These are phyloP conservation scores for Corapipo altera DNA, from an alignment of 2,113 vertebrate genomes.

Conservation along the genomic window DNA sequence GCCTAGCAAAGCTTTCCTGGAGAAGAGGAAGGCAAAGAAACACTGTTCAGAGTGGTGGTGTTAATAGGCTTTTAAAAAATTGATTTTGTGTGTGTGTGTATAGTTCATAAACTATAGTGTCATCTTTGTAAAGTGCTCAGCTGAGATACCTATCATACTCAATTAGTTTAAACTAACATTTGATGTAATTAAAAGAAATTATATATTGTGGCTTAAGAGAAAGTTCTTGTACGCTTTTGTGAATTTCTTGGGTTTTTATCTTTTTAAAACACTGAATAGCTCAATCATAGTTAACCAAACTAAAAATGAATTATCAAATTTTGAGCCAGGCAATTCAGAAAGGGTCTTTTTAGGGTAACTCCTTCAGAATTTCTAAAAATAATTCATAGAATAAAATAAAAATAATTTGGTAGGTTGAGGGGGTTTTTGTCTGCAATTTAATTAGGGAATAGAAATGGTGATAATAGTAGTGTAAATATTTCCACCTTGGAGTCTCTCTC, in stretches of 20 bases:
- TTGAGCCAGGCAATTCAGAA: not conserved
- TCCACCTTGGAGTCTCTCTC: not conserved
- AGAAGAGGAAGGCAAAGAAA: not conserved
- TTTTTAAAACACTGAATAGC: not conserved
- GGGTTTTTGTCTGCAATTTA: not conserved
- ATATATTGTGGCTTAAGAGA: not conserved
- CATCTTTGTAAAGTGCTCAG: not conserved
- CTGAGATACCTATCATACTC: not conserved
- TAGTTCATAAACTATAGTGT: not conserved
- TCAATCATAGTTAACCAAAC: not conserved
- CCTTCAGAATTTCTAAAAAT: not conserved
- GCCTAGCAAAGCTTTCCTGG: not conserved
- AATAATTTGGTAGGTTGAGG: not conserved
- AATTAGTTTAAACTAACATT: not conserved
- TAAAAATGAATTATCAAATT: not conserved
- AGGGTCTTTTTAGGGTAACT: not conserved
- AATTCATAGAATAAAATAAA: not conserved
- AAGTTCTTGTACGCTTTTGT: not conserved
- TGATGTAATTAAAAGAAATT: not conserved
- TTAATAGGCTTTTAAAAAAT: not conserved
- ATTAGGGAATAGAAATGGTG: not conserved
- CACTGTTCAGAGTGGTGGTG: not conserved
- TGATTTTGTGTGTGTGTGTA: not conserved
- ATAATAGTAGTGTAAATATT: not conserved
- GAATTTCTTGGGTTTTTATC: not conserved